Conservation (phyloP, 2,113 vertebrate genomes). For the Stegastes partitus region DNA sequence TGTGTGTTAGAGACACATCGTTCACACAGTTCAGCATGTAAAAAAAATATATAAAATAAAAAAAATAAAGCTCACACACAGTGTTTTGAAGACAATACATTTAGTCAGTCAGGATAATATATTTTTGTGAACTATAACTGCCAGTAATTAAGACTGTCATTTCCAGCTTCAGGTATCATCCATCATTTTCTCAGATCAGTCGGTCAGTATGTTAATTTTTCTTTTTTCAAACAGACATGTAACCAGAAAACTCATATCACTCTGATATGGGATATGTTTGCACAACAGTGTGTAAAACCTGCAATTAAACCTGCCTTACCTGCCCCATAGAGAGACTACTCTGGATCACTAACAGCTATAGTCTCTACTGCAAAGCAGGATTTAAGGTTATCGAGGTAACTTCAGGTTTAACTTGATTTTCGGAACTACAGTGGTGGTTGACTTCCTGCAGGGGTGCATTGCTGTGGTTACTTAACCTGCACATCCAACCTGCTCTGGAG, state of each 20-base stretch:
- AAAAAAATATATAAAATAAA: neutral
- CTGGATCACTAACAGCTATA: neutral
- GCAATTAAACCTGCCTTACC: constrained; percentile 10
- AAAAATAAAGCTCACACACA: neutral
- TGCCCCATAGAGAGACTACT: neutral
- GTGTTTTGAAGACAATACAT: neutral
- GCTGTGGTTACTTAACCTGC: too few species aligned
- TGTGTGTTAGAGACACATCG: constrained; percentile 24
- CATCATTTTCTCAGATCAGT: neutral
- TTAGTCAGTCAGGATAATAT: neutral
- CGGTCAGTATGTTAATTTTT: neutral
- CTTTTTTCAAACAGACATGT: too few species aligned
- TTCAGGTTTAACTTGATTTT: too few species aligned
- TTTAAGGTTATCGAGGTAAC: too few species aligned
- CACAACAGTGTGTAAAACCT: constrained; percentile 9
- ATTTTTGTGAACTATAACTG: neutral
- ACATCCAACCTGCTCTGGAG: too few species aligned
- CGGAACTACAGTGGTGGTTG: too few species aligned
- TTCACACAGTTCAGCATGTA: neutral
- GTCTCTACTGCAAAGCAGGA: neutral
- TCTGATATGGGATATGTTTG: neutral
- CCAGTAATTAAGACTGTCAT: neutral
- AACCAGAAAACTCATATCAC: neutral
- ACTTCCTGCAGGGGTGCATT: too few species aligned
- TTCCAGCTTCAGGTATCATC: neutral